A percentile compares a stretch with the other conserved stretches of the same genome.
Conservation (phyloP, 2,797 vertebrate species). For the Brachyrhaphis roseni region DNA sequence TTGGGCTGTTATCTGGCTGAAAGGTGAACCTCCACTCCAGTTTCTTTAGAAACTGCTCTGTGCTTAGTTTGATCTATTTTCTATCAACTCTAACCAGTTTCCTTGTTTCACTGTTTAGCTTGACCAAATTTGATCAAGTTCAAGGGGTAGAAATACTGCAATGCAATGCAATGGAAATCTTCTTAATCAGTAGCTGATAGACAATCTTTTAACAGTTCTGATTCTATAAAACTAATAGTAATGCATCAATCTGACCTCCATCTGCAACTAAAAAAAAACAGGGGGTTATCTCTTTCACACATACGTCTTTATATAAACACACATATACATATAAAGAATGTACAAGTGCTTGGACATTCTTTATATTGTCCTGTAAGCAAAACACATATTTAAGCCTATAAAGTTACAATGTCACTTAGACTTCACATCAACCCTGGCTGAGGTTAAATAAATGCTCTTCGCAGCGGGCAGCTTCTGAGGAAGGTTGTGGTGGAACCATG, state of each 20-base stretch:
- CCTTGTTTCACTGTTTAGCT: background rate
- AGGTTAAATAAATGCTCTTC: slow-evolving; percentile 66
- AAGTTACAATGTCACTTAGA: slow-evolving; percentile 52
- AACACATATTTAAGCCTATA: slow-evolving; percentile 45
- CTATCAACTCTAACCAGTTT: background rate
- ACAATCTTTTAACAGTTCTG: background rate
- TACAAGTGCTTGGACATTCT: slow-evolving; percentile 27
- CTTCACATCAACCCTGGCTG: slow-evolving; percentile 37
- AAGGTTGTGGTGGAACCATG: slow-evolving; percentile 61
- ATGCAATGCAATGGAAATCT: background rate
- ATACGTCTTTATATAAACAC: no score
- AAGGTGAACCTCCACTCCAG: background rate
- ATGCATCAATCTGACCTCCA: slow-evolving; percentile 16
- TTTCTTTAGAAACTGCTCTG: background rate
- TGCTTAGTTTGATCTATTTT: background rate
- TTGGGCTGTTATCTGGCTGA: background rate
- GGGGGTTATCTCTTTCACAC: slow-evolving; percentile 25
- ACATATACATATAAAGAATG: no score
- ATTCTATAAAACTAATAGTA: slow-evolving; percentile 22
- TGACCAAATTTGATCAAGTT: background rate
- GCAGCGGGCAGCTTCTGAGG: slow-evolving; percentile 57
- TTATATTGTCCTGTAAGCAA: slow-evolving; percentile 51
- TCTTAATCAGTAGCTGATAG: background rate
- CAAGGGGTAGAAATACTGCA: background rate
- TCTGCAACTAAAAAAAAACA: slow-evolving; percentile 44